These are phyloP conservation scores for Pangasius macronema DNA, from an alignment of 2,797 vertebrate genomes.

Conservation along the genomic window DNA sequence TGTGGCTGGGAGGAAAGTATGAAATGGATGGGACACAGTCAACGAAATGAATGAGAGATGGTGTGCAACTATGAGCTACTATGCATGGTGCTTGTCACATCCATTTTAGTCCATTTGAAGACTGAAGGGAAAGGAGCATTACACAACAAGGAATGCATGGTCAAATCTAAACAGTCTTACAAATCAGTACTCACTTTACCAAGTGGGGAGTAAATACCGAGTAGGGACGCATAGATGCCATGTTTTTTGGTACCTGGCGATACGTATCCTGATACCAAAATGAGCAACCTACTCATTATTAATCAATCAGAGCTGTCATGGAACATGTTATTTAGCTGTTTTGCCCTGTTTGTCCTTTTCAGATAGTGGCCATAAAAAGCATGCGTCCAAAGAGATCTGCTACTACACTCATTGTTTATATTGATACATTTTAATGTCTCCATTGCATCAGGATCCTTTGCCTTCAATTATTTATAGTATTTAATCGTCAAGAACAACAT, in stretches of 20 bases:
- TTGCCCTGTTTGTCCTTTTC: not conserved
- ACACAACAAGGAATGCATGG: not conserved
- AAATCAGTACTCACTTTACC: not conserved
- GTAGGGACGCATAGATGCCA: not conserved
- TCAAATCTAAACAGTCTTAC: not conserved
- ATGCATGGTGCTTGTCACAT: not conserved
- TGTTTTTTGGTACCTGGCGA: not conserved
- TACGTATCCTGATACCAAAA: not conserved
- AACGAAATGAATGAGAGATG: constrained; percentile 14
- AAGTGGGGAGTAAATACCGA: not conserved
- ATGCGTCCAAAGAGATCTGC: not conserved
- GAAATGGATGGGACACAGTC: constrained; percentile 45
- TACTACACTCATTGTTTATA: not conserved
- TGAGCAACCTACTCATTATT: not conserved
- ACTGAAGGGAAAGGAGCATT: constrained; percentile 3
- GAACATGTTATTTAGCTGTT: not conserved
- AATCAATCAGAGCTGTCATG: not conserved
- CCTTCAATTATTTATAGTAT: not conserved
- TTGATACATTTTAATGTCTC: not conserved
- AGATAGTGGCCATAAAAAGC: not conserved
- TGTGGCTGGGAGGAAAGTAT: constrained; percentile 35
- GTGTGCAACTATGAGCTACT: constrained; percentile 3
- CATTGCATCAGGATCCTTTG: not conserved
- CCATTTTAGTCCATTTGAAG: constrained; percentile 21
- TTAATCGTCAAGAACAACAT: not conserved